Base-by-base conservation (phyloP, 2,113 vertebrate genomes). In the Sturnira hondurensis region DNA sequence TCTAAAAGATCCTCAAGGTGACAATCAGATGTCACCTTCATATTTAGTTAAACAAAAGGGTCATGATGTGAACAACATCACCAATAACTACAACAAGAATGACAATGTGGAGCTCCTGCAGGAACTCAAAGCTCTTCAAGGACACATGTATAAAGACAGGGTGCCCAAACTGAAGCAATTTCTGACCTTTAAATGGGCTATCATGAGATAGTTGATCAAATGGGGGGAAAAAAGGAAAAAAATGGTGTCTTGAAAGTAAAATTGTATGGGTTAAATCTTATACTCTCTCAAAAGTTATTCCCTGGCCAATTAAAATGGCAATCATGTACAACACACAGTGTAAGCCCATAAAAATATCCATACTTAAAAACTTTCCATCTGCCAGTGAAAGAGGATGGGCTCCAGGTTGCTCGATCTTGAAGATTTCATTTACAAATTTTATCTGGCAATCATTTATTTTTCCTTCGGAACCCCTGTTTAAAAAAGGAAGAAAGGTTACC, bases 351-450 rank as follows among this genome's bases (percentile, higher is more conserved):
- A 97, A 94, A 98, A 97, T 96, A 97, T 65, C 7, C 98, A 91
- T 98, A 99, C 99, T 99, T 99, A 99, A 99, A 98, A 99, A 99
- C 91, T 99, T 99, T 98, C 99, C 99, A 94, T 99, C 99, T 54
- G 99, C 98, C 96, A 99, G 98, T 28, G 99, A 99, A 91, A 99
- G 98, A 1, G 99, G 98, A 87, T 98, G 99, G 28, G 97, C 97
- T 98, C 99, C 99, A 91, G 99, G 99, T 91, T 99, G 99, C 98
- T 99, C 99, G 95, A 99, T 98, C 98, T 99, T 99, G 99, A 99
- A 99, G 97, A 99, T 98, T 99, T 99, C 99, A 97, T 99, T 99
- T 98, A 99, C 96, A 97, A 99, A 99, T 90, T 99, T 97, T 97
- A 99, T 98, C 97, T 99, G 99, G 98, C 99, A 99, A 96, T 99